Evolutionary conservation across 2,888 invertebrate genomes (phyloP).

Genomic region (Netelia fuscicornis): DNA sequence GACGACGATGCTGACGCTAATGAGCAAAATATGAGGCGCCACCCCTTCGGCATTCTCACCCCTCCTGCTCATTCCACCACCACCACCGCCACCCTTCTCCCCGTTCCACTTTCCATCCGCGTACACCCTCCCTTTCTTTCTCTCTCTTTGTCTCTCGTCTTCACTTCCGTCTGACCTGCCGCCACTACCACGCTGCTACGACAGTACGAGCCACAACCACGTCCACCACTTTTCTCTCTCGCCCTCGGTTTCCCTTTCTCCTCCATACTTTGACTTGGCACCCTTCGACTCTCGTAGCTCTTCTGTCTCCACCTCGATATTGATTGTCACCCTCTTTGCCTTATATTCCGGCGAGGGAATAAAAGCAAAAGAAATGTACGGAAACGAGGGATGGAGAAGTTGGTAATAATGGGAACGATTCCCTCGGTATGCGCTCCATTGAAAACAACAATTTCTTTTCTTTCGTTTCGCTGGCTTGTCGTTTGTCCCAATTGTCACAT

Average conservation of each 20-base stretch:
- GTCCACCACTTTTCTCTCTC: conserved; percentile 56
- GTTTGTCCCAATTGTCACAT: conserved; percentile 2
- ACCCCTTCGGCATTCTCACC: conserved; percentile 74
- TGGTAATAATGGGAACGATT: conserved; percentile 49
- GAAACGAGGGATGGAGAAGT: conserved; percentile 54
- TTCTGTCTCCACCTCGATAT: conserved; percentile 75
- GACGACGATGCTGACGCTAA: conserved; percentile 84
- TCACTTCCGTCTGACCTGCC: conserved; percentile 68
- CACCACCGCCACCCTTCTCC: conserved; percentile 59
- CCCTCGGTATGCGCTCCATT: conserved; percentile 22
- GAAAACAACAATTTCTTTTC: conserved; percentile 52
- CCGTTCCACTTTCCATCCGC: conserved; percentile 55
- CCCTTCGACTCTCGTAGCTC: conserved; percentile 62
- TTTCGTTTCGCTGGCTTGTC: conserved; percentile 12
- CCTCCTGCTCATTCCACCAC: conserved; percentile 66
- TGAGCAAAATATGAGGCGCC: conserved; percentile 85
- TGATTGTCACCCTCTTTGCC: conserved; percentile 79
- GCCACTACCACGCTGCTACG: conserved; percentile 59
- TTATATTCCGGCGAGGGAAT: conserved; percentile 68
- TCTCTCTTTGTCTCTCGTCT: conserved; percentile 63
- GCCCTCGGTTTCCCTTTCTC: conserved; percentile 45
- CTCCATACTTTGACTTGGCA: conserved; percentile 56
- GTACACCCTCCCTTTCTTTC: conserved; percentile 63
- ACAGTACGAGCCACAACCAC: conserved; percentile 42
- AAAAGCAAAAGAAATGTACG: conserved; percentile 55